Conservation (phyloP, 1,140 invertebrate species). For the Euglossa dilemma region DNA sequence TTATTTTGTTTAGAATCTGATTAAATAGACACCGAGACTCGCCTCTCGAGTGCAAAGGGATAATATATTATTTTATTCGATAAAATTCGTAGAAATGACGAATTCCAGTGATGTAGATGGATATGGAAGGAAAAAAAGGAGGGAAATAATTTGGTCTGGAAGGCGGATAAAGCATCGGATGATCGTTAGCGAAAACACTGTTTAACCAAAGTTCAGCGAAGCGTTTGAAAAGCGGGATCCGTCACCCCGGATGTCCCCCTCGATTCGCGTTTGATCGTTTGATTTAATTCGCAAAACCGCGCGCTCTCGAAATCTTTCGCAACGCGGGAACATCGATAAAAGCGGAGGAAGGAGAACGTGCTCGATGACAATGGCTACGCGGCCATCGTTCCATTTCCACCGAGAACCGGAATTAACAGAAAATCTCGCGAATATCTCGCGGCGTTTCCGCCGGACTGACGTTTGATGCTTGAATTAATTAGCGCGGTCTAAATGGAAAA, state of each 20-base stretch:
- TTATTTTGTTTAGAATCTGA: no score
- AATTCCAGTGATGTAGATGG: no score
- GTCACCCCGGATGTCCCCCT: neutral
- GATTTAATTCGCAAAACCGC: neutral
- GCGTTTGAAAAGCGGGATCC: neutral
- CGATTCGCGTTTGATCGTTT: neutral
- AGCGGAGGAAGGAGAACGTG: neutral
- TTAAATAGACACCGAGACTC: no score
- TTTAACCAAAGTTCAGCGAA: neutral
- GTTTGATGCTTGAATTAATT: slow-evolving; percentile 14
- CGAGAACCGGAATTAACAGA: neutral
- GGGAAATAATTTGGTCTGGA: no score
- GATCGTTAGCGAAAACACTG: neutral
- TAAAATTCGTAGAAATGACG: no score
- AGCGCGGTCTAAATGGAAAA: neutral
- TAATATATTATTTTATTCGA: no score
- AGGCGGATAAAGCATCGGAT: no score
- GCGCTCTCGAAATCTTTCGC: neutral
- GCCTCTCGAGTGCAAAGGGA: no score
- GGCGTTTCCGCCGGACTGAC: neutral
- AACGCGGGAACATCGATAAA: neutral
- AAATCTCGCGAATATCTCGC: neutral
- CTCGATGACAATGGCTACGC: neutral
- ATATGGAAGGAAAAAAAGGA: no score
- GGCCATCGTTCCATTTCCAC: no score